These are phyloP conservation scores for Drosophila arizonae DNA, from an alignment of 1,140 invertebrate genomes.

Conservation along the genomic window DNA sequence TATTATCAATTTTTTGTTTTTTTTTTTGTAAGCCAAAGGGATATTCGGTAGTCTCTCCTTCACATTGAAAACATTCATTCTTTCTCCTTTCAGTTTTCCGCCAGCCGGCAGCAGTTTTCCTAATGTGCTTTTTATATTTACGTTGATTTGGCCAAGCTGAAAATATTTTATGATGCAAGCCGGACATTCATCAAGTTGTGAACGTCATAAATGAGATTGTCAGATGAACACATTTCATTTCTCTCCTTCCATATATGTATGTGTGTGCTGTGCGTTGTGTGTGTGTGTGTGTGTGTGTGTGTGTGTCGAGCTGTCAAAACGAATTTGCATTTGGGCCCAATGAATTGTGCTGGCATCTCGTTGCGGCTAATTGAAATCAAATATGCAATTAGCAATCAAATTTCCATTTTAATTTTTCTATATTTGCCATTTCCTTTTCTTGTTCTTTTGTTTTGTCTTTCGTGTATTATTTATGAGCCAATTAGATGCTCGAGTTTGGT, in stretches of 20 bases:
- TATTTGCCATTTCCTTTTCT: constrained; percentile 17
- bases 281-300: neutral
- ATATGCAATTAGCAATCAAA: constrained; percentile 67
- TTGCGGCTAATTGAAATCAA: constrained; percentile 67
- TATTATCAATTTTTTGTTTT: too few relatives aligned
- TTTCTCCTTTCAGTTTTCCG: constrained; percentile 17
- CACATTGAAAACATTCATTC: neutral
- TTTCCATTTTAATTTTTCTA: constrained; percentile 37
- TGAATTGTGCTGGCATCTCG: constrained; percentile 22
- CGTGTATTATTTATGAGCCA: constrained; percentile 68
- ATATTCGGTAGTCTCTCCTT: neutral
- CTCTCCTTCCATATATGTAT: neutral
- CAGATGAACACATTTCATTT: constrained; percentile 38
- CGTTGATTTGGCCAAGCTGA: constrained; percentile 45
- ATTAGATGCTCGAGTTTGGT: constrained; percentile 44
- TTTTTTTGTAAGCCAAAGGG: neutral
- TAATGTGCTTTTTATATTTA: constrained; percentile 60
- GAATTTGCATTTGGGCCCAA: constrained; percentile 57
- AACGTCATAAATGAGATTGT: constrained; percentile 61
- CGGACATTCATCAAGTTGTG: constrained; percentile 65
- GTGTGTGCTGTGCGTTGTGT: neutral
- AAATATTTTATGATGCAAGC: constrained; percentile 40
- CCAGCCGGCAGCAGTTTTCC: constrained; percentile 26
- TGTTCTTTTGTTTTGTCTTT: neutral
- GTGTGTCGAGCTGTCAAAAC: constrained; percentile 50